A percentile compares a stretch with the other conserved stretches of the same genome.
Evolutionary conservation across 2,888 invertebrate genomes (phyloP).

Genomic region (Temnothorax ravouxi): DNA sequence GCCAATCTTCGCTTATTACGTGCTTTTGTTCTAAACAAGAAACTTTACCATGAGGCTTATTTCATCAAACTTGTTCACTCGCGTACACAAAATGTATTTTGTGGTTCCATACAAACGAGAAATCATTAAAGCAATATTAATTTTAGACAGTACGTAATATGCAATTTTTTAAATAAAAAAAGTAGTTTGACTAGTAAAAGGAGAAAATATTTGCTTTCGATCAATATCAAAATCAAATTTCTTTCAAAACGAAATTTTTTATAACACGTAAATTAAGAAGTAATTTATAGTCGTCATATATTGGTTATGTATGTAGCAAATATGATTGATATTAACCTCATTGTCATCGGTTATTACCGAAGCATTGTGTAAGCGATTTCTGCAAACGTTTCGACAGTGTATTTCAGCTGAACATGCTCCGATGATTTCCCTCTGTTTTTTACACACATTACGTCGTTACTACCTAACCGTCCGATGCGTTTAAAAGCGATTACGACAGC

Average conservation of each 20-base stretch:
- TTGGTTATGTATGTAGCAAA: not conserved
- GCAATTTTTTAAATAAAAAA: too few species aligned
- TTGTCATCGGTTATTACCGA: conserved; percentile 43
- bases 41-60: not conserved
- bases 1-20: conserved; percentile 18
- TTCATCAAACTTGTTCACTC: conserved; percentile 4
- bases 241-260: not conserved
- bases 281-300: not conserved
- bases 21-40: not conserved
- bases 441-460: conserved; percentile 46
- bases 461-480: conserved; percentile 3
- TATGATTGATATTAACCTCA: conserved; percentile 55
- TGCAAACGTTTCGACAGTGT: conserved; percentile 46
- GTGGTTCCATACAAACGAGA: not conserved
- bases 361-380: conserved; percentile 56
- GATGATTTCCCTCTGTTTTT: conserved; percentile 48
- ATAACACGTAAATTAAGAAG: not conserved
- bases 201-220: not conserved
- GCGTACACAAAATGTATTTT: not conserved
- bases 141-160: not conserved
- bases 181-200: not conserved
- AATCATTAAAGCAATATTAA: not conserved
- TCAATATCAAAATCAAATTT: not conserved
- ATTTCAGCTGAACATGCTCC: conserved; percentile 41
- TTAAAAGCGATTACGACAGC: conserved; percentile 42